Conservation (phyloP, 1,140 invertebrate genomes). For the Philopotamus ludificatus region DNA sequence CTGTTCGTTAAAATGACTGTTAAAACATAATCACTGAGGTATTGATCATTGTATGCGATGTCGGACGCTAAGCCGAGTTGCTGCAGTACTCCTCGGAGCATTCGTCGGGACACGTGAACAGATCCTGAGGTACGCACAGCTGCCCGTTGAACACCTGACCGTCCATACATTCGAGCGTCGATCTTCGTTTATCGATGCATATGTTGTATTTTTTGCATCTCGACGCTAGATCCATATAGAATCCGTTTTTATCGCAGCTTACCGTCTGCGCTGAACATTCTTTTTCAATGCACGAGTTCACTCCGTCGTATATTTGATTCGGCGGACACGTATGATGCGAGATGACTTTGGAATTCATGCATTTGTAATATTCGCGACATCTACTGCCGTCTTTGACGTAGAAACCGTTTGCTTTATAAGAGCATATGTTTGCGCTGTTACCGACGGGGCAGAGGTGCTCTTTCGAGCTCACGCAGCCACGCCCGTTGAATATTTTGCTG, state of each 20-base stretch:
- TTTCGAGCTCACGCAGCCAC: constrained; percentile 50
- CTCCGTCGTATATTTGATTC: constrained; percentile 53
- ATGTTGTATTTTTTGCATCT: constrained; percentile 59
- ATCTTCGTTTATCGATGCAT: constrained; percentile 53
- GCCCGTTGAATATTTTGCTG: constrained; percentile 58
- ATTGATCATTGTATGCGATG: neutral
- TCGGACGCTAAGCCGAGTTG: constrained; percentile 27
- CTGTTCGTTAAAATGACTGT: neutral
- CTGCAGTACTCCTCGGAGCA: constrained; percentile 34
- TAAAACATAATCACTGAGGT: constrained; percentile 21
- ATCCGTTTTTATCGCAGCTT: constrained; percentile 53
- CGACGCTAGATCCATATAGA: constrained; percentile 54
- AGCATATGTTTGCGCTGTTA: constrained; percentile 41
- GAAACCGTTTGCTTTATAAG: constrained; percentile 44
- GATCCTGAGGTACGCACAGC: constrained; percentile 52
- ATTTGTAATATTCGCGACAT: constrained; percentile 59
- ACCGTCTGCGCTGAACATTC: constrained; percentile 29
- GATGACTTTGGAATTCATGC: constrained; percentile 48
- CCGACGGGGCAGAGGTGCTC: constrained; percentile 47
- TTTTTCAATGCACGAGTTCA: constrained; percentile 37
- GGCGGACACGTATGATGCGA: constrained; percentile 49
- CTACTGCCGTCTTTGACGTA: constrained; percentile 52
- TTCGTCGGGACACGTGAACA: constrained; percentile 55
- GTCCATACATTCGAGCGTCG: constrained; percentile 47
- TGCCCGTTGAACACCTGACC: constrained; percentile 56